A percentile compares a stretch with the other conserved stretches of the same genome.
phyloP scores from a whole-genome alignment of 2,888 invertebrate genomes.

The Serripes groenlandicus region DNA sequence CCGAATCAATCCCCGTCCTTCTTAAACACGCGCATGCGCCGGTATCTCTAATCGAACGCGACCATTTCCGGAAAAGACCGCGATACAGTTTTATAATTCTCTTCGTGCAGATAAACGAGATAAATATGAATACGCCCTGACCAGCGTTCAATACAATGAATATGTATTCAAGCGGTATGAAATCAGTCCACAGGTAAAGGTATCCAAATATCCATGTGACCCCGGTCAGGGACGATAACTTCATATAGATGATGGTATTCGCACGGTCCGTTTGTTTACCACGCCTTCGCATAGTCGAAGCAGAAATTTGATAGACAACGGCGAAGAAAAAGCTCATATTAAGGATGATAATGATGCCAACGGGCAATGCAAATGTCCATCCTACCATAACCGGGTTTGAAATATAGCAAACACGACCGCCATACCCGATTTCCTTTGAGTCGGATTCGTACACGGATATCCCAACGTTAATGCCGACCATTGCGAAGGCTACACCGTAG shows the following conservation, averaged over 20 bases:
- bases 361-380: constrained; percentile 64
- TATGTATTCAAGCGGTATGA: constrained; percentile 60
- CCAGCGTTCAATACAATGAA: constrained; percentile 68
- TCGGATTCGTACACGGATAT: constrained; percentile 50
- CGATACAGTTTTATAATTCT: constrained; percentile 58
- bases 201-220: constrained; percentile 71
- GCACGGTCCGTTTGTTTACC: constrained; percentile 61
- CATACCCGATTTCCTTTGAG: constrained; percentile 56
- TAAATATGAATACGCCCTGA: constrained; percentile 68
- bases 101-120: constrained; percentile 67
- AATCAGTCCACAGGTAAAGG: constrained; percentile 62
- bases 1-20: not conserved
- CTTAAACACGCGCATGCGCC: constrained; percentile 38
- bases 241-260: constrained; percentile 66
- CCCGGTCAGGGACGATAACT: constrained; percentile 66
- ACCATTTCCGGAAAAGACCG: constrained; percentile 40
- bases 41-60: constrained; percentile 2
- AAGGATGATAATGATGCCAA: constrained; percentile 60
- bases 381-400: constrained; percentile 62
- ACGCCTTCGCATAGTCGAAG: constrained; percentile 61
- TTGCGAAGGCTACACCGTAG: constrained; percentile 42
- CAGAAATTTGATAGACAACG: constrained; percentile 66
- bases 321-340: constrained; percentile 67
- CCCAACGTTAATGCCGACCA: constrained; percentile 55
- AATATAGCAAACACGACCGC: constrained; percentile 61